Evolutionary conservation across 1,140 invertebrate species (phyloP), one percentile per base, ranked within the genome.

Genomic region (Spodoptera litura): DNA sequence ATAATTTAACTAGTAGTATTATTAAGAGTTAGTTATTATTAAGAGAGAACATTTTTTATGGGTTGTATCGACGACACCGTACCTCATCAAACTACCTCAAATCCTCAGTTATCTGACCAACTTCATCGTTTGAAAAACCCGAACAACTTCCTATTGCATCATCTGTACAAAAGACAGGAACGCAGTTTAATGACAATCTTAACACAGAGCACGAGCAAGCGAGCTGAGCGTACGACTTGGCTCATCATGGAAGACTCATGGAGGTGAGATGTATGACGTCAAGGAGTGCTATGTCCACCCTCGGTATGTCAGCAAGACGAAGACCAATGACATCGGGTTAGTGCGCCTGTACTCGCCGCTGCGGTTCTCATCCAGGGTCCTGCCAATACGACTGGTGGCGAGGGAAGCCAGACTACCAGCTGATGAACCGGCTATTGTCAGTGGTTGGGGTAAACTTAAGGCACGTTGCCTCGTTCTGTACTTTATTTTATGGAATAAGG

Each of bases 261-360:
- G 91, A 0, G 93, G 93, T 0, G 91, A 93, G 70, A 93, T 94
- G 91, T 94, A 93, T 55, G 93, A 93, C 74, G 90, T 93, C 0
- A 90, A 88, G 53, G 85, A 92, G 25, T 83, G 86, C 78, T 88
- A 83, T 78, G 90, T 93, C 0, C 93, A 94, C 73, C 93, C 91
- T 0, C 79, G 85, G 6, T 94, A 93, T 83, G 80, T 85, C 64
- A 89, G 88, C 79, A 89, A 86, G 71, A 85, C 84, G 27, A 92
- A 93, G 78, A 74, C 83, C 2, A 90, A 92, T 61, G 91, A 93
- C 64, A 89, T 92, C 1, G 93, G 93, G 0, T 81, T 93, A 2
- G 82, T 94, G 25, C 80, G 79, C 15, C 83, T 94, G 56, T 92
- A 93, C 81, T 82, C 91, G 0, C 88, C 88, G 0, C 83, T 94